Evolutionary conservation across 2,888 invertebrate genomes (phyloP).

Genomic region (Drosophila kokeensis): DNA sequence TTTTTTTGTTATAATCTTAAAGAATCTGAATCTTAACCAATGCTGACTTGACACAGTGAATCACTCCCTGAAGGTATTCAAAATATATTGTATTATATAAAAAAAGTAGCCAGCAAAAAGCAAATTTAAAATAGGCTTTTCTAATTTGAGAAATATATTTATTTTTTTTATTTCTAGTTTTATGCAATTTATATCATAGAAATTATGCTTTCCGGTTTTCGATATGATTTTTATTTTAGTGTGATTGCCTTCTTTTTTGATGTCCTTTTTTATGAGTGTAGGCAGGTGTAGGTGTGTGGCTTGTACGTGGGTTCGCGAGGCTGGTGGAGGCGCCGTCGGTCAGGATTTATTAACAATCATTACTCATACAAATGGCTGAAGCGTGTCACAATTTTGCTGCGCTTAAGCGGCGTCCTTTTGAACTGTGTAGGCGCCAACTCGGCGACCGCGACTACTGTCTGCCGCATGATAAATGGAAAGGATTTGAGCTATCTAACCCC

Average conservation of each 20-base stretch:
- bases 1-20: background rate
- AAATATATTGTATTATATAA: background rate
- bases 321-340: constrained; percentile 15
- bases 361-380: constrained; percentile 83
- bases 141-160: background rate
- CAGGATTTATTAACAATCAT: constrained; percentile 81
- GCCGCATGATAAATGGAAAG: constrained; percentile 75
- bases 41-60: background rate
- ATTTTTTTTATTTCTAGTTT: background rate
- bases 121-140: background rate
- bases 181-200: background rate
- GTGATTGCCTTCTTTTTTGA: background rate
- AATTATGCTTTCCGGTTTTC: background rate
- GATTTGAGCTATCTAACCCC: constrained; percentile 51
- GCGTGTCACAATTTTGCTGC: constrained; percentile 82
- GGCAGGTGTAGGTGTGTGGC: constrained; percentile 44
- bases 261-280: background rate
- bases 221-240: background rate
- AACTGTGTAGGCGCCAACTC: constrained; percentile 59
- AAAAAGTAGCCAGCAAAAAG: background rate
- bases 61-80: background rate
- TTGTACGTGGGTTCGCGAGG: background rate
- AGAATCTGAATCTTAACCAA: background rate
- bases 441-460: constrained; percentile 45
- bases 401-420: constrained; percentile 74